Conservation (phyloP, 2,888 invertebrate species). For the Germaria angustata region DNA sequence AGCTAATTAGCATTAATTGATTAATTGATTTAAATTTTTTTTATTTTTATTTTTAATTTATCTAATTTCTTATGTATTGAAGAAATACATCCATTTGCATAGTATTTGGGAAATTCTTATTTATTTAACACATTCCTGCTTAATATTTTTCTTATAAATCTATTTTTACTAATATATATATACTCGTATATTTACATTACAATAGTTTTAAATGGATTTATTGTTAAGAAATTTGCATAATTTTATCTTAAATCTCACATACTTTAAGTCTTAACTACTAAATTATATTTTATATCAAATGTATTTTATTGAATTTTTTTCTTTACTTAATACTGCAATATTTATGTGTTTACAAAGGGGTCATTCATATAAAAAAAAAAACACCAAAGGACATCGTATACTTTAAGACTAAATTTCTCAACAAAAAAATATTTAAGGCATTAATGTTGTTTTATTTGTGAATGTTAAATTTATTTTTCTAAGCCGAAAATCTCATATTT, state of each 20-base stretch:
- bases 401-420: constrained; percentile 12
- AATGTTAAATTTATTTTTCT: constrained; percentile 65
- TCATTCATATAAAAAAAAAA: neutral
- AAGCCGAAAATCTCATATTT: constrained; percentile 47
- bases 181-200: neutral
- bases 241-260: neutral
- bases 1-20: too few species aligned
- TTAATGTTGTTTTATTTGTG: neutral
- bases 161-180: too few species aligned
- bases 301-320: neutral
- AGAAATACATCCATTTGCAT: too few species aligned
- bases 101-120: too few species aligned
- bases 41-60: too few species aligned
- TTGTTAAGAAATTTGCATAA: neutral
- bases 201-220: neutral
- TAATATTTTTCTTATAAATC: too few species aligned
- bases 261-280: neutral
- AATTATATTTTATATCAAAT: neutral
- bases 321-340: neutral
- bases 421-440: neutral
- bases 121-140: too few species aligned
- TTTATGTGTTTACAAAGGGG: neutral
- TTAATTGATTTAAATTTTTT: too few species aligned
- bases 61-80: too few species aligned
- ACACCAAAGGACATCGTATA: constrained; percentile 10